Evolutionary conservation across 2,888 invertebrate genomes (phyloP).

Genomic region (Danaus chrysippus): DNA sequence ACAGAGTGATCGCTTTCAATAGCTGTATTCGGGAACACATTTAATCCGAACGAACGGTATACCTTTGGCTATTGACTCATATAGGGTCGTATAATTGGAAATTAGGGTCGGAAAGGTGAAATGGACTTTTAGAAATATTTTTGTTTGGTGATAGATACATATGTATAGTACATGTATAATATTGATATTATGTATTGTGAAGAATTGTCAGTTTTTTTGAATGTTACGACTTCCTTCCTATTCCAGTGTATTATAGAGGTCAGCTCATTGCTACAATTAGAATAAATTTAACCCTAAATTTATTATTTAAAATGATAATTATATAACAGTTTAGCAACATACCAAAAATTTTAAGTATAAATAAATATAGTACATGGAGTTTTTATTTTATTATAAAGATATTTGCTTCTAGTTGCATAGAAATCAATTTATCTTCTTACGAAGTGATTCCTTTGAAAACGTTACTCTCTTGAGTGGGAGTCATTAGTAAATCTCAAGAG

Average conservation of each 20-base stretch:
- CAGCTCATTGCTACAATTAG: no score
- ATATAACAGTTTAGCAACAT: no score
- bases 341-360: no score
- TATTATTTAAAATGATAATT: no score
- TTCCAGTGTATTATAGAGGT: no score
- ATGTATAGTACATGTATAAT: neutral
- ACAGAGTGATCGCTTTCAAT: constrained; percentile 50
- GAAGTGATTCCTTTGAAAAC: constrained; percentile 16
- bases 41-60: constrained; percentile 30
- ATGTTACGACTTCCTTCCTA: no score
- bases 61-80: constrained; percentile 21
- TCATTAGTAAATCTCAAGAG: constrained; percentile 23
- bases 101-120: constrained; percentile 17
- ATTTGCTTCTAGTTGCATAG: neutral
- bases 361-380: no score
- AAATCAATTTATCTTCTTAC: constrained; percentile 14
- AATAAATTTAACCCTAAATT: no score
- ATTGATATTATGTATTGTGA: neutral
- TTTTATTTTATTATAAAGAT: constrained; percentile 13
- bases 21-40: constrained; percentile 45
- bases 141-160: neutral
- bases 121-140: constrained; percentile 4
- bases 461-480: constrained; percentile 11
- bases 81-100: constrained; percentile 26
- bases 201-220: neutral